Base-by-base conservation (phyloP, 2,113 vertebrate genomes). In the Pheucticus melanocephalus region DNA sequence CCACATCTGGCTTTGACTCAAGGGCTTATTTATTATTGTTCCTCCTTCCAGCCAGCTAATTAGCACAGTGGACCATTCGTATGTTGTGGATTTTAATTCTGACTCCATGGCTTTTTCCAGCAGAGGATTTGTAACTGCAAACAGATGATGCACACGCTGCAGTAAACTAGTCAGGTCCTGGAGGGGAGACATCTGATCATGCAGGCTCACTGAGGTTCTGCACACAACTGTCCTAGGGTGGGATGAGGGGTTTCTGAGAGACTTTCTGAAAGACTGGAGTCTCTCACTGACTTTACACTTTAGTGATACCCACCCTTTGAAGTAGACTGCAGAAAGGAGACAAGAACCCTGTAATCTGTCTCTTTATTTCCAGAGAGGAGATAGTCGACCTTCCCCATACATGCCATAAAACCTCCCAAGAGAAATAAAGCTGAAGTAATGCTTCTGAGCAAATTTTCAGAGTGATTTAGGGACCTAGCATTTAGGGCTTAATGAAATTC, bases 1-100 rank as follows among this genome's bases (percentile, higher is more conserved):
- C 56, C 61, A 37, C 87, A 93, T 75, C 78, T 95, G 70, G 44
- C 75, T 95, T 91, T 3, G 9, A 81, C 47, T 91, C 47, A 63
- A 88, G 73, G n/a, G 25, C 56, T 91, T 75, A 73, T 91, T 78
- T 95, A 40, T 86, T 84, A 63, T 57, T 93, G 28, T 65, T 94
- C 28, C 39, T 76, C n/a, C 50, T 80, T 66, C 45, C 66, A 94
- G 50, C 23, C 47, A 73, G 42, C 66, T 77, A 35, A 88, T 76
- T 71, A 87, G 35, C 31, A 91, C 4, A 9, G n/a, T 4, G 21
- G 25, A 53, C 10, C 1, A 1, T 61, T 70, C 2, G 0, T 7
- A 6, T 37, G 18, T 35, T 59, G 39, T 40, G 25, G 72, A 51
- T 78, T 78, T 92, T 56, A 42, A 53, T 78, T 40, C 13, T 2